A percentile compares a stretch with the other conserved stretches of the same genome.
phyloP scores from a whole-genome alignment of 1,140 invertebrate species.

The Berghia stephanieae region DNA sequence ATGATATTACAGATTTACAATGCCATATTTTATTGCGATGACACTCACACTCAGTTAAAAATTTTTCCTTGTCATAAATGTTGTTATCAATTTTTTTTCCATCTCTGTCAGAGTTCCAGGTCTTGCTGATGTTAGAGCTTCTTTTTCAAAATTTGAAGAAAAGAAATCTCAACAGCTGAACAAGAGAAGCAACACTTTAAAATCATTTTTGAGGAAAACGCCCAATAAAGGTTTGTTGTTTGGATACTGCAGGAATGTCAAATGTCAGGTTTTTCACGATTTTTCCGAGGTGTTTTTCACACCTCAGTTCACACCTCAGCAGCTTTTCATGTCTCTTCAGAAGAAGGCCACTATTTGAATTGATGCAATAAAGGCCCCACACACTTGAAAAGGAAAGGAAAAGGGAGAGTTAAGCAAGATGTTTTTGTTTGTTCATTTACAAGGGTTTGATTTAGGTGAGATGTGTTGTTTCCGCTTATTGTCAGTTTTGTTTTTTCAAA shows the following conservation, averaged over 20 bases:
- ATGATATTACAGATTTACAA: no score
- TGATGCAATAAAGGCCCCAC: no score
- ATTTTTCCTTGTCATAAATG: background rate
- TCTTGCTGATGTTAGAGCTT: constrained; percentile 52
- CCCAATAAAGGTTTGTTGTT: constrained; percentile 54
- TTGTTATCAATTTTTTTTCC: background rate
- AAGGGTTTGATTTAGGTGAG: no score
- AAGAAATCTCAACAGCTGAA: constrained; percentile 85
- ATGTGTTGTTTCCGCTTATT: no score
- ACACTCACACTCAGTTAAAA: background rate
- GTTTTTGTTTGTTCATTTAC: no score
- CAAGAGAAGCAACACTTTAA: constrained; percentile 82
- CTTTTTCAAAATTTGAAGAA: constrained; percentile 86
- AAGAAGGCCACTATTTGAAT: no score
- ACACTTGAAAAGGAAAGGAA: no score
- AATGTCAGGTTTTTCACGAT: background rate
- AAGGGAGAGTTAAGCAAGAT: no score
- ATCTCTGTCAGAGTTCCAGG: constrained; percentile 21
- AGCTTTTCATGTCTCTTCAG: no score
- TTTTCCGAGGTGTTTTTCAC: background rate
- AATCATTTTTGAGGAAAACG: constrained; percentile 80
- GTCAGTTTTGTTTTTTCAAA: no score
- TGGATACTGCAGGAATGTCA: background rate
- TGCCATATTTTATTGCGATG: no score
- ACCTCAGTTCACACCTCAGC: no score